phyloP scores from a whole-genome alignment of 2,888 invertebrate species.

The Drosophila putrida region DNA sequence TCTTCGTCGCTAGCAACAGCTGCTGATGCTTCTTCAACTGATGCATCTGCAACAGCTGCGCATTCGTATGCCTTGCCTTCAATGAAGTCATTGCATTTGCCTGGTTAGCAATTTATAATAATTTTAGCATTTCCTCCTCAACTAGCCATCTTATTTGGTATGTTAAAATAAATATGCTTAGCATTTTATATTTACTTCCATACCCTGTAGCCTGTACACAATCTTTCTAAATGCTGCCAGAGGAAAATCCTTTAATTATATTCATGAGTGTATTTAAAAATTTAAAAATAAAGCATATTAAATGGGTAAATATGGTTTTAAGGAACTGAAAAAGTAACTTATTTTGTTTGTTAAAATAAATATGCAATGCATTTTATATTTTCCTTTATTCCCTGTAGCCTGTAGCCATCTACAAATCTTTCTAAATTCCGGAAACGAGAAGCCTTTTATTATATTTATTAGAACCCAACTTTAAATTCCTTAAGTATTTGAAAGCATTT shows the following conservation, averaged over 20 bases:
- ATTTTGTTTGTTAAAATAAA: too few species aligned
- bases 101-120: slow-evolving; percentile 64
- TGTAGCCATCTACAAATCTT: too few species aligned
- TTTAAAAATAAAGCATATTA: too few species aligned
- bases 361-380: background rate
- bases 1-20: slow-evolving; percentile 71
- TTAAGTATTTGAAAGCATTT: too few species aligned
- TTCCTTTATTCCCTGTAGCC: background rate
- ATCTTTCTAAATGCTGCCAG: too few species aligned
- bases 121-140: slow-evolving; percentile 25
- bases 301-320: too few species aligned
- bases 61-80: slow-evolving; percentile 55
- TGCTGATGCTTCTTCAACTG: slow-evolving; percentile 54
- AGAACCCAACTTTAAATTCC: too few species aligned
- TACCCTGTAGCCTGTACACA: background rate
- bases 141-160: slow-evolving; percentile 49
- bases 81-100: slow-evolving; percentile 69
- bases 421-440: too few species aligned
- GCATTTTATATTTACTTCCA: slow-evolving; percentile 16
- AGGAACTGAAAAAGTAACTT: too few species aligned
- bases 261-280: too few species aligned
- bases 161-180: slow-evolving; percentile 39
- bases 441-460: too few species aligned
- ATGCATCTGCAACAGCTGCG: slow-evolving; percentile 67
- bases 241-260: too few species aligned